Percentiles rank a stretch among this genome's conserved stretches.
phyloP scores from a whole-genome alignment of 1,140 invertebrate species.

The Macrobrachium rosenbergii region DNA sequence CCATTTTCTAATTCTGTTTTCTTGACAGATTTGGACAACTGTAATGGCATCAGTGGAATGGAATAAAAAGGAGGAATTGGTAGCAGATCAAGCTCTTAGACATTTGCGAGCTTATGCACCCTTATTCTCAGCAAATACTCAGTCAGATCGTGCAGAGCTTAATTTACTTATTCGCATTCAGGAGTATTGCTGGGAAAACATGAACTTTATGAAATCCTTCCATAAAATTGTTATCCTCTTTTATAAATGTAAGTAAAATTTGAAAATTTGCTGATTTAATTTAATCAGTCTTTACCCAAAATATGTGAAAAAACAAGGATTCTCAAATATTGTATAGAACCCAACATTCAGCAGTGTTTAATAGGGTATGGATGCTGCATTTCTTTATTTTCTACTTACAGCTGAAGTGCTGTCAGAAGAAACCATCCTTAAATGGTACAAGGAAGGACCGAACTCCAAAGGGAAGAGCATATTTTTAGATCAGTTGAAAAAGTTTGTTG shows the following conservation, averaged over 20 bases:
- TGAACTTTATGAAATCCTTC: slow-evolving; percentile 99
- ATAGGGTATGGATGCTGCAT: too few relatives aligned
- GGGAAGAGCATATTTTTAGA: slow-evolving; percentile 97
- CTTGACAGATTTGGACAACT: slow-evolving; percentile 84
- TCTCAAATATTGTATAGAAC: too few relatives aligned
- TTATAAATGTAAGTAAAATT: slow-evolving; percentile 87
- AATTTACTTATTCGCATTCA: slow-evolving; percentile 91
- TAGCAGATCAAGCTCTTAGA: slow-evolving; percentile 74
- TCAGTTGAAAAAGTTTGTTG: slow-evolving; percentile 97
- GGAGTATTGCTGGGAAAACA: slow-evolving; percentile 98
- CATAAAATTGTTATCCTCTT: slow-evolving; percentile 96
- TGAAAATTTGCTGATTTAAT: neutral
- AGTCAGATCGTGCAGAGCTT: slow-evolving; percentile 85
- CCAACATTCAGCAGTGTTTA: too few relatives aligned
- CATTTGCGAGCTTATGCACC: slow-evolving; percentile 78
- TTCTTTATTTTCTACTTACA: slow-evolving; percentile 67
- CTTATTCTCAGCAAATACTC: slow-evolving; percentile 87
- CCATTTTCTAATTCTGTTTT: neutral
- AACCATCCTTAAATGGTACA: slow-evolving; percentile 94
- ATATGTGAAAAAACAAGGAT: too few relatives aligned
- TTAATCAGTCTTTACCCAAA: neutral
- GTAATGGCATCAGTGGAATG: slow-evolving; percentile 95
- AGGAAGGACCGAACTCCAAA: slow-evolving; percentile 90
- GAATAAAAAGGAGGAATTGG: slow-evolving; percentile 98
- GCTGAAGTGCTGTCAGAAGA: slow-evolving; percentile 91